phyloP scores from a whole-genome alignment of 2,113 vertebrate genomes.

The Phylloscopus trochiloides region DNA sequence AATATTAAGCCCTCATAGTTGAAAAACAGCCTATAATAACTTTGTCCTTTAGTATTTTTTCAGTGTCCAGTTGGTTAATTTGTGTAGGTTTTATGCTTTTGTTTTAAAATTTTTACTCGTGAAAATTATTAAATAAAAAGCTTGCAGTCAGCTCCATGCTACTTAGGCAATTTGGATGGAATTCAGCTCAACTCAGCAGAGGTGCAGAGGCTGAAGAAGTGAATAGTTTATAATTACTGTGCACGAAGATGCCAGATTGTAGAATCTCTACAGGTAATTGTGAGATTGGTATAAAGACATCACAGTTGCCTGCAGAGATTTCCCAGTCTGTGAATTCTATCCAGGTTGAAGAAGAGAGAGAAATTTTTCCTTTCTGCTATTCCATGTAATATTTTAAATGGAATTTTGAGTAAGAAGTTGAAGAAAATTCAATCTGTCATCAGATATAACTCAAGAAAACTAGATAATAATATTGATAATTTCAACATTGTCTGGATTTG shows the following conservation, averaged over 20 bases:
- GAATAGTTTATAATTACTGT: background rate
- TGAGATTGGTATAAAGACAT: slow-evolving; percentile 84
- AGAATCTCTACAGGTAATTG: slow-evolving; percentile 94
- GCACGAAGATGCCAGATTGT: slow-evolving; percentile 77
- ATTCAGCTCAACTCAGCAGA: slow-evolving; percentile 40
- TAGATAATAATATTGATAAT: background rate
- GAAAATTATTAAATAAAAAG: background rate
- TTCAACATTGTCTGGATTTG: background rate
- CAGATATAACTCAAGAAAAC: background rate
- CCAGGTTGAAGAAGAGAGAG: slow-evolving; percentile 4
- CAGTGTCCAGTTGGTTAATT: background rate
- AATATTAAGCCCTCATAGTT: background rate
- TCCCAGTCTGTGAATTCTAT: slow-evolving; percentile 82
- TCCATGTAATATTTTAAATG: background rate
- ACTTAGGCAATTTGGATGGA: background rate
- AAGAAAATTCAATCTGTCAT: background rate
- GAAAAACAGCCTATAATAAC: background rate
- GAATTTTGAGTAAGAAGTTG: background rate
- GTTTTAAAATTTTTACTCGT: background rate
- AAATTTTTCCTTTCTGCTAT: background rate
- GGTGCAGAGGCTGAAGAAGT: background rate
- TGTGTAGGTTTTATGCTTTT: background rate
- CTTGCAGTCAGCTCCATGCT: background rate
- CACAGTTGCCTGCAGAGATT: slow-evolving; percentile 99
- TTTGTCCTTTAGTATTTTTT: background rate